Evolutionary conservation across 2,113 vertebrate species (phyloP), one percentile per base, ranked within the genome.

Genomic region (Sphyrna mokarran): DNA sequence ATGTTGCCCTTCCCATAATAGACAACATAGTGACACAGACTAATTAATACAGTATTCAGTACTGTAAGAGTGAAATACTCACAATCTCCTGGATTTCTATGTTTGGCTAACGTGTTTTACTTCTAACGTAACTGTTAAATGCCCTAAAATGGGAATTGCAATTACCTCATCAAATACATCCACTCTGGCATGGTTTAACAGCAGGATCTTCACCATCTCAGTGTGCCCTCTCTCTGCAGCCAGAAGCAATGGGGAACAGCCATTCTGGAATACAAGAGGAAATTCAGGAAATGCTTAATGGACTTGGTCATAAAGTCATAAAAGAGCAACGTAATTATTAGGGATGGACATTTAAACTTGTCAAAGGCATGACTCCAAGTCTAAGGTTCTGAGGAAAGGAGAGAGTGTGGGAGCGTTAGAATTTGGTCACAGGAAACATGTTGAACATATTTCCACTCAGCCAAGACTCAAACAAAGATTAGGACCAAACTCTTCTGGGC

Each of bases 131-230:
- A 89, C 23, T 14, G 23, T 93, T 93, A 93, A 37, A 66, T 68
- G 18, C 16, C 18, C 66, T 66, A 93, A 66, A 93, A 93, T 66
- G 37, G 26, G 18, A 63, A 20, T 37, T 16, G 18, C 16, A 6
- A 83, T 96, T 96, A 97, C 97, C 97, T 97, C 97, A 94, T 97
- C 97, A 96, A 97, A 97, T 18, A 97, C 97, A 0, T 97, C 97
- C 66, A 97, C 97, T 23, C 97, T 96, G 90, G 97, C 97, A 0
- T 97, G 96, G 72, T 96, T 96, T 95, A 97, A 96, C 66, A 97
- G 94, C 95, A 97, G 95, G 90, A 97, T 96, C 93, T 76, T 96
- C 43, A 97, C 97, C 0, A 97, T 96, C 40, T 96, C 96, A 0
- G 80, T 96, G 96, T 97, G 97, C 72, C 97, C 97, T 63, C 54